Conservation (phyloP, 2,888 invertebrate genomes). For the Drosophila barbarae region DNA sequence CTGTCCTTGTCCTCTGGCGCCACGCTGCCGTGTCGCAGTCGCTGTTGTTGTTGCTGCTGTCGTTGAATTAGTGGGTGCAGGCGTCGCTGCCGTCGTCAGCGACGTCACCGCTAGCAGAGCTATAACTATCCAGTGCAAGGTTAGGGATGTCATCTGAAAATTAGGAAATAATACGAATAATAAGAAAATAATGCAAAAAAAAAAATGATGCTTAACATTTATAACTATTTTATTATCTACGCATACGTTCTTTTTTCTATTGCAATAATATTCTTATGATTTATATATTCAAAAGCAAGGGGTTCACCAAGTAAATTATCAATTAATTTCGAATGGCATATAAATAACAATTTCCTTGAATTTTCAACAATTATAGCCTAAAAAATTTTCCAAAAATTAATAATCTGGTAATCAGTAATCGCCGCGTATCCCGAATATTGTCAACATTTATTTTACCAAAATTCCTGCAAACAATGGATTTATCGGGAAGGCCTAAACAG, state of each 20-base stretch:
- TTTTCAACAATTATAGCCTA: too few relatives aligned
- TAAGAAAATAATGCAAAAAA: not conserved
- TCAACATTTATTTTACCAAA: not conserved
- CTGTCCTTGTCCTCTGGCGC: slow-evolving; percentile 16
- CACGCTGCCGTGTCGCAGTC: slow-evolving; percentile 44
- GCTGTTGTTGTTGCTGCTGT: slow-evolving; percentile 34
- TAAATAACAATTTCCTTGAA: too few relatives aligned
- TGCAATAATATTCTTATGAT: too few relatives aligned
- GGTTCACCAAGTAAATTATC: too few relatives aligned
- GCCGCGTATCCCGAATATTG: too few relatives aligned
- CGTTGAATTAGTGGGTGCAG: slow-evolving; percentile 28
- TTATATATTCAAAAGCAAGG: too few relatives aligned
- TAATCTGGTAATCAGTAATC: too few relatives aligned
- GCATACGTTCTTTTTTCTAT: too few relatives aligned
- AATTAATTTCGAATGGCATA: too few relatives aligned
- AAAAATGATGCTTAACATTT: too few relatives aligned
- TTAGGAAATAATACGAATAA: slow-evolving; percentile 8
- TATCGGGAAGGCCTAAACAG: not conserved
- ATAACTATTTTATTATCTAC: too few relatives aligned
- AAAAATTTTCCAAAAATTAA: too few relatives aligned
- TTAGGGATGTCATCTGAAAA: slow-evolving; percentile 74
- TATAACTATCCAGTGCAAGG: slow-evolving; percentile 79
- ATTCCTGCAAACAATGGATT: not conserved
- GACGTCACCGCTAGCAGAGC: slow-evolving; percentile 52
- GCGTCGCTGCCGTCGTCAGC: slow-evolving; percentile 30